These are phyloP conservation scores for Conistra vaccinii DNA, from an alignment of 2,888 invertebrate species.

Conservation along the genomic window DNA sequence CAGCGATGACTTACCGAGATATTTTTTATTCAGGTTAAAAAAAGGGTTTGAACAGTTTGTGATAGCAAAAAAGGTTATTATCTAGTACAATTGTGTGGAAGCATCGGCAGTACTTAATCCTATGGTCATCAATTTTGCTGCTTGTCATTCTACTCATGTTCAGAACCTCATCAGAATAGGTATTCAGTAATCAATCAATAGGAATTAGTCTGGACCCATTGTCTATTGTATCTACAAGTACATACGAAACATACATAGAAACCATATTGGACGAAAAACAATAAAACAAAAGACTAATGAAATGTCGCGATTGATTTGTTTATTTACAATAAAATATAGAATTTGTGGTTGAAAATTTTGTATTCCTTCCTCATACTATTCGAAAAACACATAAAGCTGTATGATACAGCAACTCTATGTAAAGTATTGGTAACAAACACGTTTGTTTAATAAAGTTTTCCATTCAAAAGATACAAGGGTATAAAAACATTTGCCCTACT, in stretches of 20 bases:
- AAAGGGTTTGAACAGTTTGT: constrained; percentile 25
- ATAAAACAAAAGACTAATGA: background rate
- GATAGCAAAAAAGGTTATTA: constrained; percentile 19
- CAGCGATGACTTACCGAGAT: constrained; percentile 27
- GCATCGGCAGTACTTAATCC: background rate
- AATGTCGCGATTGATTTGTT: background rate
- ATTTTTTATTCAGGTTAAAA: constrained; percentile 38
- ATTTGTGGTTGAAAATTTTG: background rate
- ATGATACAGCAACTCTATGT: background rate
- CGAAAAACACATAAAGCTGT: background rate
- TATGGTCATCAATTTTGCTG: constrained; percentile 2
- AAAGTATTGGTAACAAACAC: background rate
- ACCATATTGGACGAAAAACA: background rate
- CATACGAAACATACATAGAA: background rate
- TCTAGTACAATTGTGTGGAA: background rate
- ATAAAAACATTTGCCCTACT: constrained; percentile 45
- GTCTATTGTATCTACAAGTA: constrained; percentile 14
- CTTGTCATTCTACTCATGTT: background rate
- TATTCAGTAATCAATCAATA: constrained; percentile 42
- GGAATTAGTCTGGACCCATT: background rate
- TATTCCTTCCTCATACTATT: background rate
- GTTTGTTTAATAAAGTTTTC: background rate
- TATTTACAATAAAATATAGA: background rate
- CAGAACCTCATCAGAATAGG: background rate
- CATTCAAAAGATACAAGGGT: constrained; percentile 12